These are phyloP conservation scores for Anaspis maculata DNA, from an alignment of 2,888 invertebrate genomes.

Conservation along the genomic window DNA sequence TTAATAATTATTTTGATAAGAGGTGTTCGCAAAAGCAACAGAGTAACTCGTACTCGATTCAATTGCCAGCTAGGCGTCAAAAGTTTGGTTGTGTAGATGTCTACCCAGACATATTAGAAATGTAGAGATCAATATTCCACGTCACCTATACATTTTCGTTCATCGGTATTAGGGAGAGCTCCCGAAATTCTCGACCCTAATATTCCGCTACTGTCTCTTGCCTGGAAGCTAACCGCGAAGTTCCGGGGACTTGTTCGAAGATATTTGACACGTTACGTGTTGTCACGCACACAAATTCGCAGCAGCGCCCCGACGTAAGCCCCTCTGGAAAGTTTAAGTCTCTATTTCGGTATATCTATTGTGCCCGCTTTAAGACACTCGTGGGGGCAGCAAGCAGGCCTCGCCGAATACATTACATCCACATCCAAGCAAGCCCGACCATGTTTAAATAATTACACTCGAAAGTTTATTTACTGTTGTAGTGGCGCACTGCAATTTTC, in stretches of 20 bases:
- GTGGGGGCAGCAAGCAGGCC: neutral
- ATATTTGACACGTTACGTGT: slow-evolving; percentile 1
- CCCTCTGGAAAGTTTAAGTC: neutral
- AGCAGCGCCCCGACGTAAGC: neutral
- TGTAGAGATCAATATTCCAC: too few relatives aligned
- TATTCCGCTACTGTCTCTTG: too few relatives aligned
- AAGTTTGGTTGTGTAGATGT: too few relatives aligned
- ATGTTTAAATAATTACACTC: slow-evolving; percentile 3
- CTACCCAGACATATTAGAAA: too few relatives aligned
- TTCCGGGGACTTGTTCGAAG: neutral
- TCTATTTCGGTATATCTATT: slow-evolving; percentile 1
- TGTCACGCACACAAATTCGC: slow-evolving; percentile 3
- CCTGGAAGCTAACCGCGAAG: too few relatives aligned
- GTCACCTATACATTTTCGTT: too few relatives aligned
- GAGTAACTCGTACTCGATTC: too few relatives aligned
- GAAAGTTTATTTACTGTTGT: slow-evolving; percentile 1
- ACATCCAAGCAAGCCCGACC: neutral
- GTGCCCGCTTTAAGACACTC: slow-evolving; percentile 2
- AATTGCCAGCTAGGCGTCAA: too few relatives aligned
- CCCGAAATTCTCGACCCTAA: too few relatives aligned
- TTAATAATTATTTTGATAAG: too few relatives aligned
- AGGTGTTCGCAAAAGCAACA: too few relatives aligned
- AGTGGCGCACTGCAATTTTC: neutral
- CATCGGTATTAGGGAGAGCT: too few relatives aligned
- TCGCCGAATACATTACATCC: slow-evolving; percentile 1